phyloP scores from a whole-genome alignment of 2,113 vertebrate species.

The Caloenas nicobarica region DNA sequence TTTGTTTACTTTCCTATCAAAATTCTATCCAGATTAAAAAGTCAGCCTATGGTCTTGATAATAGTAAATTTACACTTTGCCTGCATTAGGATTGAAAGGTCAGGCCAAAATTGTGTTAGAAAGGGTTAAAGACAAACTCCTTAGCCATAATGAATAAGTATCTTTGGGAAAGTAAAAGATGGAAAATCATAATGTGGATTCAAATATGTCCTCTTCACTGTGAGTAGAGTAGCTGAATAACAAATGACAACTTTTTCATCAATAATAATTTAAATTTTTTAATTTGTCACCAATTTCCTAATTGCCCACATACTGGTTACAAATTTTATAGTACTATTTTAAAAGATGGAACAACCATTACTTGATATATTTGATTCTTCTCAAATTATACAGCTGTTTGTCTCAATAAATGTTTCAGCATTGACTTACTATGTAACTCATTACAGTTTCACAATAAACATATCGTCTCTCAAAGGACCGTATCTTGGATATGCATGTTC shows the following conservation, averaged over 20 bases:
- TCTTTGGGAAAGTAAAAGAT: background rate
- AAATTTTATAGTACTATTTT: background rate
- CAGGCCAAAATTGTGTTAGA: conserved; percentile 14
- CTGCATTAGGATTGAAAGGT: background rate
- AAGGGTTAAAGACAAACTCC: conserved; percentile 63
- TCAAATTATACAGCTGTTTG: background rate
- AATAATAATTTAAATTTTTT: background rate
- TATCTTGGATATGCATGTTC: background rate
- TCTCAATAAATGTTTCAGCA: background rate
- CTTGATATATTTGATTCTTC: background rate
- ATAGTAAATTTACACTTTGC: background rate
- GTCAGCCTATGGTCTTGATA: background rate
- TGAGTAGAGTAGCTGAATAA: background rate
- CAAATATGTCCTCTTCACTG: background rate
- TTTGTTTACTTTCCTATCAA: background rate
- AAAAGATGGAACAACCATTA: background rate
- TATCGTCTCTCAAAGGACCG: background rate
- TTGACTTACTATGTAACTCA: background rate
- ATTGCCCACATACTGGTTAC: background rate
- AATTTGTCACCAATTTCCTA: background rate
- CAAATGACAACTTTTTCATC: background rate
- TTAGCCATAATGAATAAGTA: background rate
- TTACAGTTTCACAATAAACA: background rate
- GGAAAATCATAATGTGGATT: background rate
- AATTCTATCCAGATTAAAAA: background rate